Base-by-base conservation (phyloP, 2,888 invertebrate species). In the Eristalinus sepulchralis region DNA sequence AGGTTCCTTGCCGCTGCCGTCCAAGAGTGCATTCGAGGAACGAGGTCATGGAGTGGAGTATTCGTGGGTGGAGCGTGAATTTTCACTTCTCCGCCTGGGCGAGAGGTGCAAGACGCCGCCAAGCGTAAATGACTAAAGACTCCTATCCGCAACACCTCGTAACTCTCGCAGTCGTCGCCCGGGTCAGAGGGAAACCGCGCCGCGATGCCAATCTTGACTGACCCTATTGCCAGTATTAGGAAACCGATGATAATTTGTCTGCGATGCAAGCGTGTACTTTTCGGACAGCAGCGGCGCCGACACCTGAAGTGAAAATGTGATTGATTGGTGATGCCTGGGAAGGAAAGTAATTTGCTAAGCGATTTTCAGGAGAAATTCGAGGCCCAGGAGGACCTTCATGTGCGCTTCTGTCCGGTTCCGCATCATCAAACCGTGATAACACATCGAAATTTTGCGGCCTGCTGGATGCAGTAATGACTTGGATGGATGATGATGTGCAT, bases 71-170 rank as follows among this genome's bases (percentile, higher is more conserved):
- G 75, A 80, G 76, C 76, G 71, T 71, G n/a, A 63, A 76, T 76
- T 80, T 84, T 76, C 80, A 84, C 71, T 80, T 84, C 62, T 36
- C 66, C 64, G 33, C 34, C 55, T 62, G 72, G 73, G 73, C 75
- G 76, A 59, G 24, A 63, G 76, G 47, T 72, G 59, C 76, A 71
- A 76, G 62, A 80, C 57, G 71, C 62, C 11, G 47, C 80, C 76
- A 84, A 84, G 80, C 84, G 80, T 80, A 84, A 84, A 76, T 72
- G 71, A 84, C 63, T 76, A 67, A 84, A 70, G 75, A 84, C 78
- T 31, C 60, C 34, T 8, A 47, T 8, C 8, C 17, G 13, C 47
- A 47, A 47, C 47, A 47, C 47, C 47, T 47, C 47, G 47, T 47
- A 47, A 47, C 47, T 17, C 47, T 47, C 6, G 47, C 47, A 17